Base-by-base conservation (phyloP, 1,140 invertebrate species). In the Tribolium castaneum region DNA sequence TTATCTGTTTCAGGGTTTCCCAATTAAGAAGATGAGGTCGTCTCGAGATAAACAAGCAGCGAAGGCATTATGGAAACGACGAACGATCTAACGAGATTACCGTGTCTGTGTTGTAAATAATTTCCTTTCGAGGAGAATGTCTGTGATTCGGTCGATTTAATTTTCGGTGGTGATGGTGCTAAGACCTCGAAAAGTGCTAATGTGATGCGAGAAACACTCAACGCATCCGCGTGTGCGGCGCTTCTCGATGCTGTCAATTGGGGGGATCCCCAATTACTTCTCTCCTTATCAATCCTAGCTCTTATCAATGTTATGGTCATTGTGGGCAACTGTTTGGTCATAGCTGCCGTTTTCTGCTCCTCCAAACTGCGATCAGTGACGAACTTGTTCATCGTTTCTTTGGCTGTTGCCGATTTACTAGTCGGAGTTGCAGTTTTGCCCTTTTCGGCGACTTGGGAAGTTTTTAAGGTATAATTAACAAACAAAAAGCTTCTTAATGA, bases 321-420 rank as follows among this genome's bases (percentile, higher is more conserved):
- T 70, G 90, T 92, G 49, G 96, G 97, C 62, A 98, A 99, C 88
- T 93, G 93, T 81, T 89, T 99, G 30, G 96, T 98, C 72, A 97
- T 98, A 83, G 90, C 95, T 66, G 96, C 97, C 70, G 97, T 99
- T 34, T 94, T 95, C 85, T 93, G 94, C 85, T 94, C 92, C 14
- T 92, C 93, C 49, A 97, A 97, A 86, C 90, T 98, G 59, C 90
- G 96, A 52, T 96, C 95, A 72, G 96, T 98, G 77, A 99, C 97
- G 49, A 99, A 99, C 87, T 91, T 97, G 84, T 98, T 98, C 88
- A 98, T 99, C 83, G 92, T 97, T 34, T 98, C 96, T 19, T 89
- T 99, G 78, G 97, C 97, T 0, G 93, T 97, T 0, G 96, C 97
- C 34, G 97, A 99, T 88, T 90, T 98, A 22, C 89, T 98, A 83